Evolutionary conservation across 2,888 invertebrate genomes (phyloP).

Genomic region (Caradrina clavipalpis): DNA sequence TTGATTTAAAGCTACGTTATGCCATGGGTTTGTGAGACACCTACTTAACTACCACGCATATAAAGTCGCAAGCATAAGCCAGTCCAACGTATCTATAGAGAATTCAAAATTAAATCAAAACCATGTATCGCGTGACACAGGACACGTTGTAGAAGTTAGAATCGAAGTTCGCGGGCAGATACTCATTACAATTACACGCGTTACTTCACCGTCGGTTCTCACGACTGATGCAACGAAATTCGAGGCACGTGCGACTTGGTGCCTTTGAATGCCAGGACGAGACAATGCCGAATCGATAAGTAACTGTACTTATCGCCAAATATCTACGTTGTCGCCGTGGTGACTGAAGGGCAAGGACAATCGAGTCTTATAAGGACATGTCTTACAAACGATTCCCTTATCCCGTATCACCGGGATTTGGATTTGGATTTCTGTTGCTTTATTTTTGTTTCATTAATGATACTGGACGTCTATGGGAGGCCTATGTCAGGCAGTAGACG

Average conservation of each 20-base stretch:
- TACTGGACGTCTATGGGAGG: too few species aligned
- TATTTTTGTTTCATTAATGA: too few species aligned
- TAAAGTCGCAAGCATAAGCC: too few species aligned
- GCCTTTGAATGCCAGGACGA: slow-evolving; percentile 82
- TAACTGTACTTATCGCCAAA: slow-evolving; percentile 87
- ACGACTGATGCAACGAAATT: slow-evolving; percentile 80
- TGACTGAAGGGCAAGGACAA: slow-evolving; percentile 71
- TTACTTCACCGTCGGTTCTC: slow-evolving; percentile 83
- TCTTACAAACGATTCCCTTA: too few species aligned
- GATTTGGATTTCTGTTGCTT: too few species aligned
- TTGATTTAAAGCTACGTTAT: too few species aligned
- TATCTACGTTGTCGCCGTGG: slow-evolving; percentile 75
- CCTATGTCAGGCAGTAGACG: too few species aligned
- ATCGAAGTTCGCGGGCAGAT: slow-evolving; percentile 59
- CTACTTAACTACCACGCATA: too few species aligned
- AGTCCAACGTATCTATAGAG: not conserved
- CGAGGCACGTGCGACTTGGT: slow-evolving; percentile 79
- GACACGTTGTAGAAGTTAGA: slow-evolving; percentile 34
- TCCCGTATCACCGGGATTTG: too few species aligned
- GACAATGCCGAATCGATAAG: slow-evolving; percentile 88
- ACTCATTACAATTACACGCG: slow-evolving; percentile 72
- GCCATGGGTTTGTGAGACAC: too few species aligned
- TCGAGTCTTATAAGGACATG: slow-evolving; percentile 24
- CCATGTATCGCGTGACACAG: slow-evolving; percentile 34
- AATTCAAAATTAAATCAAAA: slow-evolving; percentile 28